A percentile compares a stretch with the other conserved stretches of the same genome.
Conservation (phyloP, 2,797 vertebrate species). For the Luscinia luscinia region DNA sequence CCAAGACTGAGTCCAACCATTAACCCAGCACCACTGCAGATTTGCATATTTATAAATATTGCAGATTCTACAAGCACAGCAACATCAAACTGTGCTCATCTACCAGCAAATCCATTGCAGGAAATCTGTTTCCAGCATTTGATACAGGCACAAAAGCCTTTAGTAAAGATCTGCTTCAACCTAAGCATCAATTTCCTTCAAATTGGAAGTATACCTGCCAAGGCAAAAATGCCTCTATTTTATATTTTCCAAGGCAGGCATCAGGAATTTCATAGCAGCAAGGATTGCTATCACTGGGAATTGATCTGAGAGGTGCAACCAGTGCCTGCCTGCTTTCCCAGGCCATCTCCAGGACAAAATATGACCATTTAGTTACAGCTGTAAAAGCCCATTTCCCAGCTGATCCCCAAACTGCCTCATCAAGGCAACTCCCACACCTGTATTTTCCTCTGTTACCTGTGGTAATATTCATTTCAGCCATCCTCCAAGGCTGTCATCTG, state of each 20-base stretch:
- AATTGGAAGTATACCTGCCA: background rate
- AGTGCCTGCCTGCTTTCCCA: background rate
- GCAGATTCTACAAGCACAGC: background rate
- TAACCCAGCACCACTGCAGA: background rate
- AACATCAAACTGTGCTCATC: background rate
- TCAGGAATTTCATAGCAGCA: background rate
- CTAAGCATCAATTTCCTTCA: background rate
- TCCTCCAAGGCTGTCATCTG: background rate
- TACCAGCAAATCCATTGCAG: background rate
- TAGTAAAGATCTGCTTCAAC: background rate
- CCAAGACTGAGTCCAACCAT: background rate
- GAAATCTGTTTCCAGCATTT: background rate
- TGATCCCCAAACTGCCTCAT: background rate
- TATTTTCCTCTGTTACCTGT: background rate
- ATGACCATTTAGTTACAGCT: background rate
- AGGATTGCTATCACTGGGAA: background rate
- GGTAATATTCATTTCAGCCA: background rate
- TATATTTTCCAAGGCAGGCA: background rate
- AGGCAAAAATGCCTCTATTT: background rate
- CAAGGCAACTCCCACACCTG: background rate
- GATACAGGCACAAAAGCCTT: background rate
- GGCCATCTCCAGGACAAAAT: background rate
- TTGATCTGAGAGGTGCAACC: fast-evolving
- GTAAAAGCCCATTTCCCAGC: background rate
- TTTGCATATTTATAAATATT: fast-evolving